Percentiles rank a stretch among this genome's conserved stretches.
These are phyloP conservation scores for Procambarus clarkii DNA, from an alignment of 1,140 invertebrate genomes.

Conservation along the genomic window DNA sequence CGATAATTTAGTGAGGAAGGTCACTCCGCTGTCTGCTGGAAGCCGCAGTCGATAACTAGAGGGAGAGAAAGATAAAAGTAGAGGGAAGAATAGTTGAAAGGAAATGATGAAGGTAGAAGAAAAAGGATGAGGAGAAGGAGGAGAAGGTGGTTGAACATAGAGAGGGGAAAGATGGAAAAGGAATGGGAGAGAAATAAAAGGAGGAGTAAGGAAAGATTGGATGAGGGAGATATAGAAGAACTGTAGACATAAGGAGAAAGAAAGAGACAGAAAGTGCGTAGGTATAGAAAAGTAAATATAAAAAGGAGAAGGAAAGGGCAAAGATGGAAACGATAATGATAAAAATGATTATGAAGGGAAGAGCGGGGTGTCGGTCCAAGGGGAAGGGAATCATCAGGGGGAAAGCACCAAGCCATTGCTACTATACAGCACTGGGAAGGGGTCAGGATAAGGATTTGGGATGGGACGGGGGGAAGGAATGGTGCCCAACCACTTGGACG, in stretches of 20 bases:
- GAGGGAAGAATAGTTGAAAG: neutral
- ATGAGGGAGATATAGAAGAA: neutral
- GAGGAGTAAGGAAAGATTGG: neutral
- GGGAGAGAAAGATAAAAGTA: neutral
- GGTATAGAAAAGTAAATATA: neutral
- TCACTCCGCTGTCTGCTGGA: neutral
- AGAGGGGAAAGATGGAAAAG: neutral
- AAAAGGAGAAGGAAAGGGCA: neutral
- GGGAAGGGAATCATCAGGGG: neutral
- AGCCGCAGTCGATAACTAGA: neutral
- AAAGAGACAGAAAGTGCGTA: neutral
- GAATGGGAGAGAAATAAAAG: neutral
- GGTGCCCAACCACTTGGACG: no score
- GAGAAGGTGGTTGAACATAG: neutral
- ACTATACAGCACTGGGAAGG: no score
- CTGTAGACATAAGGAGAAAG: neutral
- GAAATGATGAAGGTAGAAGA: neutral
- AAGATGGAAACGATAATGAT: neutral
- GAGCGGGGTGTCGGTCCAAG: neutral
- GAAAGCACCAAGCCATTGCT: neutral
- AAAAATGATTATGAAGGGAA: no score
- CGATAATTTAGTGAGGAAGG: conserved; percentile 32
- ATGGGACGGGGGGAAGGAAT: no score
- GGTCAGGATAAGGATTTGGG: no score
- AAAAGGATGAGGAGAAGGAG: neutral